Evolutionary conservation across 2,888 invertebrate species (phyloP).

Genomic region (Drosophila parthenogenetica): DNA sequence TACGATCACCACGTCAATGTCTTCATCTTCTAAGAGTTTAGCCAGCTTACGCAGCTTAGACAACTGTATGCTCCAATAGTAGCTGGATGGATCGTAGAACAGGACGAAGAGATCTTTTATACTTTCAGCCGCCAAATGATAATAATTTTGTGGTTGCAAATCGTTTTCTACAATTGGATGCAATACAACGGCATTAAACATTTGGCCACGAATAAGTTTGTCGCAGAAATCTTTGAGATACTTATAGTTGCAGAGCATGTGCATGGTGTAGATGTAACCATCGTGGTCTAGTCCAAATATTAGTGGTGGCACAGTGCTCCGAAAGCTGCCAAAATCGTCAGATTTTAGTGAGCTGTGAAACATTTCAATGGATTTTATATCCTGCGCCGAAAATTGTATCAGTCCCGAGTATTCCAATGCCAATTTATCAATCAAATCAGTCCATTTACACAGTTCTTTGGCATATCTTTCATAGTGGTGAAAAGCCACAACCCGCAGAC

Average conservation of each 20-base stretch:
- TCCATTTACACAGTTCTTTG: constrained; percentile 36
- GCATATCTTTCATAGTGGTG: constrained; percentile 24
- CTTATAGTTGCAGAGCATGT: constrained; percentile 50
- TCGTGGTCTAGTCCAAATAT: constrained; percentile 42
- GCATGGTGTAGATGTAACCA: constrained; percentile 43
- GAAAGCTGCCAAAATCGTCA: constrained; percentile 37
- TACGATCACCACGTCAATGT: constrained; percentile 2
- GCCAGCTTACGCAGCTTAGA: constrained; percentile 28
- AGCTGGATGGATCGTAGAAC: constrained; percentile 51
- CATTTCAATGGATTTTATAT: constrained; percentile 32
- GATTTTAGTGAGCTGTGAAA: constrained; percentile 24
- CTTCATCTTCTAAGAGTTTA: constrained; percentile 4
- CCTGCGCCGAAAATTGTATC: constrained; percentile 26
- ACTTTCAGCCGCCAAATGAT: constrained; percentile 16
- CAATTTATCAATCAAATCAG: constrained; percentile 23
- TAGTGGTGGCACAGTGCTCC: constrained; percentile 43
- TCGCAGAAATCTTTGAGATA: constrained; percentile 56
- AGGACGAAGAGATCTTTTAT: constrained; percentile 40
- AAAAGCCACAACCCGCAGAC: constrained; percentile 31
- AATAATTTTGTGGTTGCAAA: constrained; percentile 36
- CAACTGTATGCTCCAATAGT: constrained; percentile 47
- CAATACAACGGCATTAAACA: constrained; percentile 45
- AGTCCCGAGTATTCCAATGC: constrained; percentile 25
- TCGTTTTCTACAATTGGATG: constrained; percentile 6
- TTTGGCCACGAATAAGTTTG: constrained; percentile 27